Base-by-base conservation (phyloP, 2,113 vertebrate genomes). In the Zosterops lateralis region DNA sequence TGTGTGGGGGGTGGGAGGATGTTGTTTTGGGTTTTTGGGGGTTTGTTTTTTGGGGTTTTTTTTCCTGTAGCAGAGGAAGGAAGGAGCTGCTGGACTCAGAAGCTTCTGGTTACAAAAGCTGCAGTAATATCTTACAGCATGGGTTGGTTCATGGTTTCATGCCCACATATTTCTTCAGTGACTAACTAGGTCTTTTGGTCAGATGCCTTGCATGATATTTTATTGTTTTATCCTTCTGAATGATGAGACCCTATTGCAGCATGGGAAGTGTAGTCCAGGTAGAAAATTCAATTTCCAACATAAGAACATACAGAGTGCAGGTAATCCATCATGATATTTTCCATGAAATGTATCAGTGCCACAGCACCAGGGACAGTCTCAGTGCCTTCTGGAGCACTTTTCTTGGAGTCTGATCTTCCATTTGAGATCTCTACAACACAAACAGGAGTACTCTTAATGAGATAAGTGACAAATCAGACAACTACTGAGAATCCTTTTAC, bases 1-100 rank as follows among this genome's bases (percentile, higher is more conserved):
- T 56, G 0, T 7, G 4, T 12, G 4, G 7, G 16, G 12, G 6
- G 1, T 36, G 8, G 32, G 29, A 9, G 12, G 34, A 9, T 16
- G 24, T 6, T 24, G 14, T 5, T 66, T 21, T 42, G 61, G 19
- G 2, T 1, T 31, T 66, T 50, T 58, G 4, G 4, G 4, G 3
- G 22, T 25, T 57, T 53, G 7, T 20, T 53, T 20, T 51, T 51
- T 28, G 24, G 45, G 13, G 26, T 45, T 20, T 20, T 32, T 9
- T 61, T 70, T 45, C 7, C 58, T 16, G 5, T 47, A n/a, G 4
- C 40, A 74, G 29, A 17, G 6, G 29, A 47, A 21, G 21, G 58
- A 24, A 34, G 19, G 34, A 51, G 7, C 1, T 1, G 14, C n/a
- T n/a, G 34, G n/a, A 75, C 34, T 13, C 50, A 78, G 44, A 47